phyloP scores from a whole-genome alignment of 1,140 invertebrate genomes.

The Micrasema longulum region DNA sequence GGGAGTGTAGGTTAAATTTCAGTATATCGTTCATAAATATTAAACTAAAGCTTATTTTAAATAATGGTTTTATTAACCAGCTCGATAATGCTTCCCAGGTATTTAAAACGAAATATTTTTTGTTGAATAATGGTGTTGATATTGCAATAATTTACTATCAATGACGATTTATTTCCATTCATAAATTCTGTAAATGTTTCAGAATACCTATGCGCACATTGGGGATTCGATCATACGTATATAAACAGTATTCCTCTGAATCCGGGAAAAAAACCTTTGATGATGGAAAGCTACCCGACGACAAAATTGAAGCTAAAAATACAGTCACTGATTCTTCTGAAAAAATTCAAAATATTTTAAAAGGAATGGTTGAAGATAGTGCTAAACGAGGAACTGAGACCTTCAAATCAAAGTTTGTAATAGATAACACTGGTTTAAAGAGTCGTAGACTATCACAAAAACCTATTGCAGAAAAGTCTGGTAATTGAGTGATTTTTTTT shows the following conservation, averaged over 20 bases:
- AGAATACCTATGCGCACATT: slow-evolving; percentile 5
- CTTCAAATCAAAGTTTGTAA: slow-evolving; percentile 58
- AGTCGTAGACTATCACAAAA: slow-evolving; percentile 52
- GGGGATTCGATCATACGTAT: background rate
- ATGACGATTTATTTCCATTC: too few species aligned
- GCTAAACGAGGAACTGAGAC: slow-evolving; percentile 60
- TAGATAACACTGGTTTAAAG: slow-evolving; percentile 58
- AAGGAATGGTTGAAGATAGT: slow-evolving; percentile 63
- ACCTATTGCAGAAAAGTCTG: slow-evolving; percentile 57
- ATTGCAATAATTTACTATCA: too few species aligned
- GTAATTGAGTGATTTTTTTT: slow-evolving; percentile 42
- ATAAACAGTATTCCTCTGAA: slow-evolving; percentile 16
- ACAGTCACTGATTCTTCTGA: slow-evolving; percentile 57
- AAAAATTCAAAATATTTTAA: slow-evolving; percentile 61
- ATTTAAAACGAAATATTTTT: too few species aligned
- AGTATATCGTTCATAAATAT: too few species aligned
- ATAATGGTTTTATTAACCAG: too few species aligned
- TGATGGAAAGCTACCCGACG: slow-evolving; percentile 2
- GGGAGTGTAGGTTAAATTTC: too few species aligned
- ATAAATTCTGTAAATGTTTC: background rate
- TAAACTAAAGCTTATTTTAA: too few species aligned
- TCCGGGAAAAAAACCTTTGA: background rate
- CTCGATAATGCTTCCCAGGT: too few species aligned
- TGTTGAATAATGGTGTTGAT: too few species aligned
- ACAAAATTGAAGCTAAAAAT: background rate